These are phyloP conservation scores for Corvus cornix DNA, from an alignment of 2,113 vertebrate species.

Conservation along the genomic window DNA sequence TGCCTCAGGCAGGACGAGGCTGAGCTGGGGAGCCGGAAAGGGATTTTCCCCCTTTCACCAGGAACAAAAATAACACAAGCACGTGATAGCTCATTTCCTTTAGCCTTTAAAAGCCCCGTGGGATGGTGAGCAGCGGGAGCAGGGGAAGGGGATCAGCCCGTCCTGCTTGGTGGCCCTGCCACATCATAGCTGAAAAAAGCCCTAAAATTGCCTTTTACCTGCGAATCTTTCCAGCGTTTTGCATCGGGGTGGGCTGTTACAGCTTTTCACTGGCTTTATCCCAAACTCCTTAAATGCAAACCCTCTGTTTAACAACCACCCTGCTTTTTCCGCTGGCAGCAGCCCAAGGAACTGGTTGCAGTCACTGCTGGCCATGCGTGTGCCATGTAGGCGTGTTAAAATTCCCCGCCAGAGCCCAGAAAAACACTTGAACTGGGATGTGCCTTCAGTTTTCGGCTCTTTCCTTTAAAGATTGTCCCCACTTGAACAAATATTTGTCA, in stretches of 20 bases:
- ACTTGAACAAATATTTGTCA: neutral
- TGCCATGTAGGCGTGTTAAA: neutral
- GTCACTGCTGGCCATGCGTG: neutral
- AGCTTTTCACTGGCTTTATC: neutral
- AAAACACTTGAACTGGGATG: neutral
- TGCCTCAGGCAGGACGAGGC: neutral
- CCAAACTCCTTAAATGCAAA: neutral
- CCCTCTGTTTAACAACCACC: neutral
- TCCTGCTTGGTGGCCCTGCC: neutral
- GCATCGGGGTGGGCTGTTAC: neutral
- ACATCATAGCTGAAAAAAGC: neutral
- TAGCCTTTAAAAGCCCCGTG: neutral
- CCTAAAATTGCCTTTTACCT: neutral
- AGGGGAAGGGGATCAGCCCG: neutral
- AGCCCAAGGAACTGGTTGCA: neutral
- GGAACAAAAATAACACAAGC: neutral
- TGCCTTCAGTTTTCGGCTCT: neutral
- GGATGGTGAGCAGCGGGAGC: neutral
- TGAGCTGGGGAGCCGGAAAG: neutral
- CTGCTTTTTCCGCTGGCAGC: neutral
- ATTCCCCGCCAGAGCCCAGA: neutral
- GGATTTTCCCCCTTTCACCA: neutral
- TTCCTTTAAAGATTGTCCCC: neutral
- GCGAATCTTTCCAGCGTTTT: neutral
- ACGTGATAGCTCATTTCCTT: conserved; percentile 9